Conservation (phyloP, 1,140 invertebrate species). For the Idris sp. region DNA sequence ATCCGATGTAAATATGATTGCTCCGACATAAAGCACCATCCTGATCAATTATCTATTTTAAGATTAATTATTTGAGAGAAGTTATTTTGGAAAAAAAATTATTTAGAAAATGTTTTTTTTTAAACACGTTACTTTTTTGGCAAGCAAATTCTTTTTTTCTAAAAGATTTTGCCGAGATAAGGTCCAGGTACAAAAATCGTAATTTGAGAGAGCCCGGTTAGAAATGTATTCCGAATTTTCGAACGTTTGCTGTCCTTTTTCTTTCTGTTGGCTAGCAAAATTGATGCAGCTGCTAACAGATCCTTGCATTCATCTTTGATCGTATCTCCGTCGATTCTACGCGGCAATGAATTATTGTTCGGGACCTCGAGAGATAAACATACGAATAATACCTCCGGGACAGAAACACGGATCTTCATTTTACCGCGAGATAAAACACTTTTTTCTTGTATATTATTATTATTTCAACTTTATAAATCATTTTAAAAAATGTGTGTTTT, state of each 20-base stretch:
- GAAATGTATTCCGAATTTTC: constrained; percentile 56
- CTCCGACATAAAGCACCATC: constrained; percentile 17
- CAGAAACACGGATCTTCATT: constrained; percentile 54
- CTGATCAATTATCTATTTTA: too few relatives aligned
- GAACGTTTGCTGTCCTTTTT: constrained; percentile 47
- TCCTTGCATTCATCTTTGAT: constrained; percentile 69
- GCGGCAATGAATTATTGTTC: constrained; percentile 71
- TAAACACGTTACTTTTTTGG: too few relatives aligned
- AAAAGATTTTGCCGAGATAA: constrained; percentile 40
- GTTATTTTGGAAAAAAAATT: too few relatives aligned
- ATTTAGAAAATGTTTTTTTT: too few relatives aligned
- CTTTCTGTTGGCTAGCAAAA: constrained; percentile 47
- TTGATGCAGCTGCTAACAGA: constrained; percentile 69
- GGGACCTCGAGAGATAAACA: constrained; percentile 63
- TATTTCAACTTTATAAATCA: not conserved
- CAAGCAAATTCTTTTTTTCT: too few relatives aligned
- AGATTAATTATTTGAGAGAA: too few relatives aligned
- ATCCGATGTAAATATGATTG: constrained; percentile 72
- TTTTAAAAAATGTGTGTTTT: too few relatives aligned
- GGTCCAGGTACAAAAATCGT: constrained; percentile 36
- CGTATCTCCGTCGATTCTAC: constrained; percentile 66
- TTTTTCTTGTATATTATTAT: constrained; percentile 13
- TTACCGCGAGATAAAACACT: constrained; percentile 15
- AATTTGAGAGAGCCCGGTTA: constrained; percentile 57
- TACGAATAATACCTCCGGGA: constrained; percentile 39